Evolutionary conservation across 2,113 vertebrate species (phyloP).

Genomic region (Microtus montanus): DNA sequence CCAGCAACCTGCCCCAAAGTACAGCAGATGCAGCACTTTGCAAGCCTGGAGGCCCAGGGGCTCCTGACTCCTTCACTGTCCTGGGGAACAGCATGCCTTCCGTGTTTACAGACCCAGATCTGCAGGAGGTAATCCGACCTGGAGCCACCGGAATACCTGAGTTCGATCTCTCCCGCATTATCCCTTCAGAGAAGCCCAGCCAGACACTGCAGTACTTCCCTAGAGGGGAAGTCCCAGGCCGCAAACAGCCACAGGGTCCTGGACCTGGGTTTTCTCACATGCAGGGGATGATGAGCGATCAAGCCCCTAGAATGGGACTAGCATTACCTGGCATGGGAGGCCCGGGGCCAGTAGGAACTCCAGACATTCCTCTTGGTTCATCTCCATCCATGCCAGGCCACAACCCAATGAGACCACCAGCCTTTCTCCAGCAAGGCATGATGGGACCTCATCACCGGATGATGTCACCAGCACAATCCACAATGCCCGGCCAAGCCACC

Average conservation of each 20-base stretch:
- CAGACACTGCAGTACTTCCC: conserved; percentile 99
- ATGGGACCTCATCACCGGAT: conserved; percentile 98
- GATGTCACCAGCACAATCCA: conserved; percentile 94
- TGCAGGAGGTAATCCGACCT: conserved; percentile 98
- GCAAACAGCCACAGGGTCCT: conserved; percentile 95
- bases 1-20: conserved; percentile 94
- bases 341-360: conserved; percentile 93
- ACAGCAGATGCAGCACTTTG: conserved; percentile 95
- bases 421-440: conserved; percentile 98
- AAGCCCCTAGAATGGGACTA: conserved; percentile 95
- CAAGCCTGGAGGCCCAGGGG: conserved; percentile 94
- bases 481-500: conserved; percentile 90
- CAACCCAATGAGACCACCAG: conserved; percentile 95
- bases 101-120: conserved; percentile 96
- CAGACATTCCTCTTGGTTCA: conserved; percentile 95
- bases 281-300: conserved; percentile 96
- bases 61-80: conserved; percentile 94
- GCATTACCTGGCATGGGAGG: conserved; percentile 97
- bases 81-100: conserved; percentile 92
- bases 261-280: conserved; percentile 93
- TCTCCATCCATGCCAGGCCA: conserved; percentile 91
- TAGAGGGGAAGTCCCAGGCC: conserved; percentile 93
- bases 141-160: conserved; percentile 97
- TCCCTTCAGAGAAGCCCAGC: conserved; percentile 99
- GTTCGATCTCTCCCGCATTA: conserved; percentile 99